Percentiles rank a stretch among this genome's conserved stretches.
Conservation (phyloP, 2,888 invertebrate species). For the Apoda limacodes region DNA sequence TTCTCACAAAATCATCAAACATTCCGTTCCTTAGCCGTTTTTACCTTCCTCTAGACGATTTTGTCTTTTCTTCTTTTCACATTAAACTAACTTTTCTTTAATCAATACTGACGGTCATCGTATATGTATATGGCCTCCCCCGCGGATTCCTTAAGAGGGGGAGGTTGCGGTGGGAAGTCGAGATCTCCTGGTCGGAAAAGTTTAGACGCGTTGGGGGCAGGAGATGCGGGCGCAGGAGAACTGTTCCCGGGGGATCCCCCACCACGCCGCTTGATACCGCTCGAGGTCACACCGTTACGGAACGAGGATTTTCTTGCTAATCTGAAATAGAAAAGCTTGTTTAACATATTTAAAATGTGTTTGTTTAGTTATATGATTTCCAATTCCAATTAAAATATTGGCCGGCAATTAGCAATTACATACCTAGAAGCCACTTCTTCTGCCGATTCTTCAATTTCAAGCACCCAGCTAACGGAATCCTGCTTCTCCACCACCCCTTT, state of each 20-base stretch:
- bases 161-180: slow-evolving; percentile 55
- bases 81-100: too few species aligned
- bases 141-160: slow-evolving; percentile 73
- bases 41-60: too few species aligned
- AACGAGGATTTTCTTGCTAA: slow-evolving; percentile 78
- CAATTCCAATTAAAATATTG: too few species aligned
- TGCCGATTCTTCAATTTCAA: slow-evolving; percentile 82
- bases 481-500: slow-evolving; percentile 88
- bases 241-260: slow-evolving; percentile 50
- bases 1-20: too few species aligned
- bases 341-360: background rate
- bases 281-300: slow-evolving; percentile 54
- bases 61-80: too few species aligned
- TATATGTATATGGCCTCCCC: slow-evolving; percentile 74
- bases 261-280: slow-evolving; percentile 59
- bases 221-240: slow-evolving; percentile 57
- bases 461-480: slow-evolving; percentile 88
- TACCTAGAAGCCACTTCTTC: slow-evolving; percentile 75
- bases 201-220: slow-evolving; percentile 62
- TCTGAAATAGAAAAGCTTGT: slow-evolving; percentile 31
- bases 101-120: slow-evolving; percentile 61
- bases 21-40: too few species aligned
- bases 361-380: too few species aligned
- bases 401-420: too few species aligned
- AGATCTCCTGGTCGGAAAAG: slow-evolving; percentile 57